Conservation (phyloP, 2,113 vertebrate genomes). For the Glaucidium brasilianum region DNA sequence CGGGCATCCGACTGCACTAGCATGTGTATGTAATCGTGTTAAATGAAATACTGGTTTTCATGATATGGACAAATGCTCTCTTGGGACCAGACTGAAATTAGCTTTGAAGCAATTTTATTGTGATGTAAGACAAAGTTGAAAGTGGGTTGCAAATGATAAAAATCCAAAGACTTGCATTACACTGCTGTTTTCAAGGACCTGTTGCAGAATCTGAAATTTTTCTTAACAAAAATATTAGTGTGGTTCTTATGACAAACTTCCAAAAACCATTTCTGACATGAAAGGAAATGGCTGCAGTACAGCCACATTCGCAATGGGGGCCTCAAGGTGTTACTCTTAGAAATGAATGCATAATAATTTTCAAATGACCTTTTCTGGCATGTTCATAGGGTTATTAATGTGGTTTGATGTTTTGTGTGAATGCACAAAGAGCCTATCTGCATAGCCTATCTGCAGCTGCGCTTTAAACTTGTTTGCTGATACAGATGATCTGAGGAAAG, state of each 20-base stretch:
- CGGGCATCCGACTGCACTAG: neutral
- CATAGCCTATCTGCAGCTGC: neutral
- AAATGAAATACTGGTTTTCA: slow-evolving; percentile 11
- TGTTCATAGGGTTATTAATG: neutral
- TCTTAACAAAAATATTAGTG: neutral
- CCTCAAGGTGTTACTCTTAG: slow-evolving; percentile 34
- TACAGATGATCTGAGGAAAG: slow-evolving; percentile 1
- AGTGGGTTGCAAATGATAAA: slow-evolving; percentile 10
- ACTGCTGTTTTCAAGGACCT: neutral
- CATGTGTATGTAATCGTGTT: neutral
- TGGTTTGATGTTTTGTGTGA: neutral
- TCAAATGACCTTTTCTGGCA: slow-evolving; percentile 27
- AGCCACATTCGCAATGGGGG: neutral
- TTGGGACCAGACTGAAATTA: neutral
- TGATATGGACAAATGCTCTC: neutral
- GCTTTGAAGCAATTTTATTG: slow-evolving; percentile 38
- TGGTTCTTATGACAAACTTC: neutral
- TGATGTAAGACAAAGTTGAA: slow-evolving; percentile 11
- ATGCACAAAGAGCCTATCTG: neutral
- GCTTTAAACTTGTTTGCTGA: neutral
- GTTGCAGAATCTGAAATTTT: neutral
- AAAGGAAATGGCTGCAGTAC: slow-evolving; percentile 7
- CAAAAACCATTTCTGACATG: neutral
- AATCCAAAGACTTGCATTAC: neutral
- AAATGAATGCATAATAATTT: slow-evolving; percentile 43